These are phyloP conservation scores for Ageneiosus marmoratus DNA, from an alignment of 2,113 vertebrate genomes.

Conservation along the genomic window DNA sequence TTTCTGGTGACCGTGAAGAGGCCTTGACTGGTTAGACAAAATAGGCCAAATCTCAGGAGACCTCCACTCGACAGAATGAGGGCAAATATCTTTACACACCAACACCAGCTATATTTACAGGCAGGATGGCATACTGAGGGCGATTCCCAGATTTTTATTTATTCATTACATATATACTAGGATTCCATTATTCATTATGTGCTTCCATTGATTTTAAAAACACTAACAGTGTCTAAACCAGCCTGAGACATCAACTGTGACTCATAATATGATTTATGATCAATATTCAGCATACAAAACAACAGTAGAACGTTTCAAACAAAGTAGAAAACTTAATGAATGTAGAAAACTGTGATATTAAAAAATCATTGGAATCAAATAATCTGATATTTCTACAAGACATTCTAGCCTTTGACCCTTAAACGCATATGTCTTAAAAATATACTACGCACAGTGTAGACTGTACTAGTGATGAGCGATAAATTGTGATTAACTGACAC, in stretches of 20 bases:
- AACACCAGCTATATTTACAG: constrained; percentile 31
- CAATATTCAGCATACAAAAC: neutral
- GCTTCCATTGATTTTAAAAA: neutral
- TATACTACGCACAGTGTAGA: neutral
- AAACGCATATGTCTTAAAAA: neutral
- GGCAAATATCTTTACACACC: constrained; percentile 33
- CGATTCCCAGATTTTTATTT: neutral
- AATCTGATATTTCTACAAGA: neutral
- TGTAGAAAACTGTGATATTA: neutral
- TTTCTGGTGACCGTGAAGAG: constrained; percentile 50
- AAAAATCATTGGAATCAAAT: neutral
- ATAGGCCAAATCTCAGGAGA: constrained; percentile 45
- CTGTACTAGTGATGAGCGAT: neutral
- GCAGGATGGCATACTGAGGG: neutral
- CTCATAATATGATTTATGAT: neutral
- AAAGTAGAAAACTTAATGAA: neutral
- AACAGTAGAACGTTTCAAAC: neutral
- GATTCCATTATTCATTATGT: neutral
- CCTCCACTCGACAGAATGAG: constrained; percentile 26
- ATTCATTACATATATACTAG: neutral
- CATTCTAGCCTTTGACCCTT: neutral
- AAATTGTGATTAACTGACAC: too few species aligned
- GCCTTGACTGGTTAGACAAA: constrained; percentile 55
- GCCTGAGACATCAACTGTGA: neutral
- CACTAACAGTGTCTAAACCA: neutral